phyloP scores from a whole-genome alignment of 2,113 vertebrate genomes.

The Pedetes capensis region DNA sequence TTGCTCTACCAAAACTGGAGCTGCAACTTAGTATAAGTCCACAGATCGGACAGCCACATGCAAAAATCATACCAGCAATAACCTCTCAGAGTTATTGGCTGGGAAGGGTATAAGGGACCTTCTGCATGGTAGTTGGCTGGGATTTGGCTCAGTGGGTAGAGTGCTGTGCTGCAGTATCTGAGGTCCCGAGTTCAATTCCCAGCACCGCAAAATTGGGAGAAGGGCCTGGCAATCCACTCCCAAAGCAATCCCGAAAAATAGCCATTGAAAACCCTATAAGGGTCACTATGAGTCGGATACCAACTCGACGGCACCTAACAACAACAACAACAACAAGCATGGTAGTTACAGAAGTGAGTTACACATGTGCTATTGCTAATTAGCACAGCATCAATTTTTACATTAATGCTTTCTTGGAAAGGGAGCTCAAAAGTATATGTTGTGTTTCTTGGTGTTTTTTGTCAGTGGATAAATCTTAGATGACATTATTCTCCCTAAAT shows the following conservation, averaged over 20 bases:
- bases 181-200: no score
- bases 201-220: no score
- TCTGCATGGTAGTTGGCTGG: not conserved
- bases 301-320: no score
- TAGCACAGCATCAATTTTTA: not conserved
- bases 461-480: not conserved
- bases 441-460: not conserved
- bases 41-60: not conserved
- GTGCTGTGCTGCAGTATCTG: no score
- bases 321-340: no score
- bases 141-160: no score
- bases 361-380: not conserved
- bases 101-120: not conserved
- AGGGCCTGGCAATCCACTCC: no score
- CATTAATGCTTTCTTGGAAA: not conserved
- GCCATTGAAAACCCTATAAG: no score
- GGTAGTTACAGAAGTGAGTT: not conserved
- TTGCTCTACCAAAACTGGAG: not conserved
- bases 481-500: not conserved
- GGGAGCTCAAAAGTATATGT: not conserved
- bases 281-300: no score
- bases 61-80: not conserved
- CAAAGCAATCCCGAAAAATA: no score
- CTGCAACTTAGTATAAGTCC: not conserved
- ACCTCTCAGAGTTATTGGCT: not conserved